phyloP scores from a whole-genome alignment of 2,113 vertebrate genomes.

The Onychostruthus taczanowskii region DNA sequence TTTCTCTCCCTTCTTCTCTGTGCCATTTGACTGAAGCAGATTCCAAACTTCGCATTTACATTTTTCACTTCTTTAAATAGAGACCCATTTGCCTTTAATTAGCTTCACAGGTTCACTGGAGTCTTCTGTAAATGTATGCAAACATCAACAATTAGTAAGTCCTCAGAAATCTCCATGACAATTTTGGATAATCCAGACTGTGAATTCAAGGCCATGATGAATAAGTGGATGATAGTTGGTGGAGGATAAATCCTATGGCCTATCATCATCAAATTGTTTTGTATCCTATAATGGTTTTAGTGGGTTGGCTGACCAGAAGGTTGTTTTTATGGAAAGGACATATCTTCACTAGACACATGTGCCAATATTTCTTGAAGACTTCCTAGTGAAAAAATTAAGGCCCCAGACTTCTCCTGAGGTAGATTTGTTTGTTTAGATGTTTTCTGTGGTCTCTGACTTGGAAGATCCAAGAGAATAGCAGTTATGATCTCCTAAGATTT shows the following conservation, averaged over 20 bases:
- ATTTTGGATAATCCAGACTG: neutral
- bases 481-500: neutral
- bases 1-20: neutral
- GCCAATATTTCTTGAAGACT: neutral
- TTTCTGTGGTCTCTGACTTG: neutral
- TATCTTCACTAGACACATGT: neutral
- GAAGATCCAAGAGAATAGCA: neutral
- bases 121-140: neutral
- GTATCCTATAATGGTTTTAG: neutral
- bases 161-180: neutral
- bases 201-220: neutral
- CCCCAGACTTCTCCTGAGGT: neutral
- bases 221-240: neutral
- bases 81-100: neutral
- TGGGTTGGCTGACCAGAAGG: neutral
- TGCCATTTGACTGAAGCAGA: neutral
- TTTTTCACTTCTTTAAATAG: slow-evolving; percentile 9
- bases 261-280: neutral
- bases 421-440: neutral
- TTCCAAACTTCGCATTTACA: neutral
- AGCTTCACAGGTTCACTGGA: neutral
- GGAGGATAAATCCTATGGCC: neutral
- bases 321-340: neutral
- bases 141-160: neutral
- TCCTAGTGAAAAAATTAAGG: neutral